Evolutionary conservation across 2,797 vertebrate genomes (phyloP).

Genomic region (Siniperca undulata): DNA sequence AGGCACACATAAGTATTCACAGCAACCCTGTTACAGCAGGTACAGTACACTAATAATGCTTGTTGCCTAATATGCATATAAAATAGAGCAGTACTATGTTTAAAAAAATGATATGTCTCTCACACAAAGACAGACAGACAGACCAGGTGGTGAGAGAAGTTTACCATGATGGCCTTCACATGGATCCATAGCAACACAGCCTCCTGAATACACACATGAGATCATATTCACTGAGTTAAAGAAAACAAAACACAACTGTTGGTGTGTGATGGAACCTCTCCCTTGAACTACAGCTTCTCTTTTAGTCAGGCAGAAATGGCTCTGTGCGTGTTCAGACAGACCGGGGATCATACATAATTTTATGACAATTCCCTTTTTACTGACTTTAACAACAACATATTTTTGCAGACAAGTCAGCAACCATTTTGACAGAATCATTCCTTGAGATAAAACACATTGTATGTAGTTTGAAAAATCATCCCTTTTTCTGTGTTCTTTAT

Average conservation of each 20-base stretch:
- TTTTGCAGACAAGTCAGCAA: not conserved
- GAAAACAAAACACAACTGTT: not conserved
- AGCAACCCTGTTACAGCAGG: not conserved
- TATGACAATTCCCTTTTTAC: not conserved
- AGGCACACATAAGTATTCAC: too few species aligned
- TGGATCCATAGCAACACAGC: constrained; percentile 31
- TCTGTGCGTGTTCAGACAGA: not conserved
- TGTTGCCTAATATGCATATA: not conserved
- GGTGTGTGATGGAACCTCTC: not conserved
- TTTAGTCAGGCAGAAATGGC: not conserved
- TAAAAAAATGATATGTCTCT: too few species aligned
- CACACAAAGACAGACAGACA: not conserved
- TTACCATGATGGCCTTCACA: constrained; percentile 9
- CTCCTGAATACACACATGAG: not conserved
- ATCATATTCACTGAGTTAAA: not conserved
- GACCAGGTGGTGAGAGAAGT: not conserved
- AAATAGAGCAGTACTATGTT: not conserved
- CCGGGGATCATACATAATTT: constrained; percentile 6
- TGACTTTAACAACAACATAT: not conserved
- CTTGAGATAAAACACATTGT: not conserved
- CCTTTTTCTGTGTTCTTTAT: constrained; percentile 10
- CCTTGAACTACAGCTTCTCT: not conserved
- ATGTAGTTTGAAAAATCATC: constrained; percentile 1
- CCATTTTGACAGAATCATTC: not conserved
- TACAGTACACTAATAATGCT: not conserved